phyloP scores from a whole-genome alignment of 2,113 vertebrate genomes.

The Podiceps cristatus region DNA sequence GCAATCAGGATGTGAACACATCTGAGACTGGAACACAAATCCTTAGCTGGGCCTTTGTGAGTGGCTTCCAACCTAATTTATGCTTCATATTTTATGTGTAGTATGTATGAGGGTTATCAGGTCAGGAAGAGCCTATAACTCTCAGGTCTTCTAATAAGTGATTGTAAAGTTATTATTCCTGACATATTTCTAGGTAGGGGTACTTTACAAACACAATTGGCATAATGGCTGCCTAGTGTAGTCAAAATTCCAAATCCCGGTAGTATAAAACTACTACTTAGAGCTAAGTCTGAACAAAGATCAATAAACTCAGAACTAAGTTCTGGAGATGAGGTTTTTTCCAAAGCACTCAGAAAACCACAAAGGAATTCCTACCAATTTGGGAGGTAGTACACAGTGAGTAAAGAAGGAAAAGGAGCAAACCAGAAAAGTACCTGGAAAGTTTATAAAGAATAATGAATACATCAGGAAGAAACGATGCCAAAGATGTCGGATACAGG shows the following conservation, averaged over 20 bases:
- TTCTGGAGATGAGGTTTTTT: background rate
- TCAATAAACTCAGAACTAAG: background rate
- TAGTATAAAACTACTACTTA: background rate
- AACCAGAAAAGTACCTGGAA: background rate
- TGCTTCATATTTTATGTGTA: background rate
- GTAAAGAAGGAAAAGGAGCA: background rate
- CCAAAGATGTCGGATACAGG: accelerated
- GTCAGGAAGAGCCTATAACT: background rate
- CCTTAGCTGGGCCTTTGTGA: background rate
- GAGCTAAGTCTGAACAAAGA: background rate
- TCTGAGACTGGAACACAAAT: background rate
- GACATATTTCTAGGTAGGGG: background rate
- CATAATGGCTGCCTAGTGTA: background rate
- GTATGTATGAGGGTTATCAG: background rate
- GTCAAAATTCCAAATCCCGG: background rate
- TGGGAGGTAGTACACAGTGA: background rate
- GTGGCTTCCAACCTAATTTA: background rate
- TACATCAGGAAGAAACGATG: background rate
- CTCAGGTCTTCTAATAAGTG: background rate
- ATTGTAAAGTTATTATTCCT: background rate
- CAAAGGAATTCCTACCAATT: background rate
- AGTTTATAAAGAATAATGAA: background rate
- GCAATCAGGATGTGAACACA: background rate
- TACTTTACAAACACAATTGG: background rate
- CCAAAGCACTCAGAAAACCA: background rate